These are phyloP conservation scores for Scopus umbretta DNA, from an alignment of 2,113 vertebrate genomes.

Conservation along the genomic window DNA sequence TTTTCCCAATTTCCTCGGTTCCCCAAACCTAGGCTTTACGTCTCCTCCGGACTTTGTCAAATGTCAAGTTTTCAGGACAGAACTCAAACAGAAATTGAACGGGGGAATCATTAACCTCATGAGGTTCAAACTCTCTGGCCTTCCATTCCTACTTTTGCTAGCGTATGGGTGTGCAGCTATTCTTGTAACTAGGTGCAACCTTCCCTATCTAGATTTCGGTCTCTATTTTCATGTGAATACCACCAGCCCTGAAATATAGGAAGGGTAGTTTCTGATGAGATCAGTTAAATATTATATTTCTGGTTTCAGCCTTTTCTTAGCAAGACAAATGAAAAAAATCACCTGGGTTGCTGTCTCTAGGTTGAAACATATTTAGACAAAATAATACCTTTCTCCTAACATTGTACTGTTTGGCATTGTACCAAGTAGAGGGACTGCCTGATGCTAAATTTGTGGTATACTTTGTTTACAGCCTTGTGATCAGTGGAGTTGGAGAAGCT, in stretches of 20 bases:
- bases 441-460: conserved; percentile 4
- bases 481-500: conserved; percentile 80
- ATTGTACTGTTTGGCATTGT: neutral
- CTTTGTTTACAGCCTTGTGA: conserved; percentile 79
- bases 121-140: neutral
- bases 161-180: neutral
- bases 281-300: neutral
- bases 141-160: neutral
- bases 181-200: neutral
- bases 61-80: neutral
- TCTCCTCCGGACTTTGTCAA: neutral
- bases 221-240: neutral
- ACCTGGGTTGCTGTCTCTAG: neutral
- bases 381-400: neutral
- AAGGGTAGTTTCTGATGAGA: neutral
- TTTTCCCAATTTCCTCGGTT: neutral
- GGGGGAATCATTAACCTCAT: neutral
- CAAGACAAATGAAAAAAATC: neutral
- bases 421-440: neutral
- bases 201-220: neutral
- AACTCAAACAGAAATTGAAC: neutral
- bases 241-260: neutral
- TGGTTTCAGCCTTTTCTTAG: neutral
- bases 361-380: neutral
- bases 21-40: neutral